These are phyloP conservation scores for Spinus olivaceus DNA, from an alignment of 2,797 vertebrate genomes.

Conservation along the genomic window DNA sequence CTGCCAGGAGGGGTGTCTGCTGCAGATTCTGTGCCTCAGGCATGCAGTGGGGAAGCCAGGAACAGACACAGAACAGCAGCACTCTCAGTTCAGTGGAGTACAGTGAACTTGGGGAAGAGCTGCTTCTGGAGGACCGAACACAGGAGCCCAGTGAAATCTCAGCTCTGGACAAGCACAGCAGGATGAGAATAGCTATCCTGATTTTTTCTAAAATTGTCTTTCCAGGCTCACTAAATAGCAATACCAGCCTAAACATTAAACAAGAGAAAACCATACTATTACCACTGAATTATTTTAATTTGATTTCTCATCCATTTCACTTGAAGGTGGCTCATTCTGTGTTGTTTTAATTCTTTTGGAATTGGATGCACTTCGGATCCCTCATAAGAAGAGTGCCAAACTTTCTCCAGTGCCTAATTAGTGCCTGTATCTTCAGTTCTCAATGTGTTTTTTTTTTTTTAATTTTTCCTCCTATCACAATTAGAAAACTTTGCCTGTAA, in stretches of 20 bases:
- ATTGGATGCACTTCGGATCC: neutral
- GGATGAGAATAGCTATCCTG: neutral
- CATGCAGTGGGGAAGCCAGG: neutral
- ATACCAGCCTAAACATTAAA: neutral
- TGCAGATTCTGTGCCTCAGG: neutral
- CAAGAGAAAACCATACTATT: neutral
- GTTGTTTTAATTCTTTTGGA: neutral
- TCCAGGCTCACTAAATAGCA: neutral
- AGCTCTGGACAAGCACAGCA: neutral
- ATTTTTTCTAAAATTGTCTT: neutral
- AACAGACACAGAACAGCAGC: neutral
- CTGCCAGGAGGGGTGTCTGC: neutral
- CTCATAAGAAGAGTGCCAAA: neutral
- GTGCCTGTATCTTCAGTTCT: neutral
- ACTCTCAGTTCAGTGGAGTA: neutral
- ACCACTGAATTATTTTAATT: neutral
- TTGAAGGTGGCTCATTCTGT: neutral
- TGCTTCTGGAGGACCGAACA: neutral
- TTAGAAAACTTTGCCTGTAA: neutral
- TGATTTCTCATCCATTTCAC: neutral
- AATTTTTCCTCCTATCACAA: neutral
- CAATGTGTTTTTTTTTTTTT: neutral
- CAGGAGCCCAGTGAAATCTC: neutral
- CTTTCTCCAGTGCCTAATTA: neutral
- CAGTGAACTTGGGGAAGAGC: neutral